phyloP scores from a whole-genome alignment of 2,113 vertebrate species.

The Holacanthus passer region DNA sequence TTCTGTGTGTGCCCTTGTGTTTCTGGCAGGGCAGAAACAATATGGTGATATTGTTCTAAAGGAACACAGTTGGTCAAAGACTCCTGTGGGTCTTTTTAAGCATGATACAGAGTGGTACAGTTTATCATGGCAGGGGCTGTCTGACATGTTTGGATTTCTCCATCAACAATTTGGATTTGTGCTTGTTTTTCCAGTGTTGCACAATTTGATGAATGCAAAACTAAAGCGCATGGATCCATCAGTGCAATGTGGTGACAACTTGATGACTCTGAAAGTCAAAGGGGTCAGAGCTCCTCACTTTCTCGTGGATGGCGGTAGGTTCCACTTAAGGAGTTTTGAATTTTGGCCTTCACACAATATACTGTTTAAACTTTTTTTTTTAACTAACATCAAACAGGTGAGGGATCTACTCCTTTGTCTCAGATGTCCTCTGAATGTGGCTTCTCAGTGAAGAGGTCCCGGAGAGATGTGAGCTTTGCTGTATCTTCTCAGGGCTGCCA shows the following conservation, averaged over 20 bases:
- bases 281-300: slow-evolving; percentile 24
- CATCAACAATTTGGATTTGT: not conserved
- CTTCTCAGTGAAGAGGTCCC: slow-evolving; percentile 55
- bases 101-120: not conserved
- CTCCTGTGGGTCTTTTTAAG: not conserved
- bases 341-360: too few species aligned
- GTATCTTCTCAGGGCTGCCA: slow-evolving; percentile 65
- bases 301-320: slow-evolving; percentile 64
- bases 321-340: not conserved
- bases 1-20: not conserved
- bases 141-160: not conserved
- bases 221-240: slow-evolving; percentile 47
- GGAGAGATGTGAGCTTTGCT: slow-evolving; percentile 56
- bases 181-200: slow-evolving; percentile 6
- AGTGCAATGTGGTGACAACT: slow-evolving; percentile 31
- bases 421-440: slow-evolving; percentile 65
- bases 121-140: not conserved
- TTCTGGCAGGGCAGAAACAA: not conserved
- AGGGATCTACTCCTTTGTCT: slow-evolving; percentile 52
- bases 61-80: not conserved
- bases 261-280: slow-evolving; percentile 50
- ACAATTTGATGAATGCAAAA: slow-evolving; percentile 22
- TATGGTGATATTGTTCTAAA: too few species aligned
- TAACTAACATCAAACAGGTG: slow-evolving; percentile 38
- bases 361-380: not conserved